Evolutionary conservation across 1,140 invertebrate genomes (phyloP).

Genomic region (Pseudomyrmex dendroicus): DNA sequence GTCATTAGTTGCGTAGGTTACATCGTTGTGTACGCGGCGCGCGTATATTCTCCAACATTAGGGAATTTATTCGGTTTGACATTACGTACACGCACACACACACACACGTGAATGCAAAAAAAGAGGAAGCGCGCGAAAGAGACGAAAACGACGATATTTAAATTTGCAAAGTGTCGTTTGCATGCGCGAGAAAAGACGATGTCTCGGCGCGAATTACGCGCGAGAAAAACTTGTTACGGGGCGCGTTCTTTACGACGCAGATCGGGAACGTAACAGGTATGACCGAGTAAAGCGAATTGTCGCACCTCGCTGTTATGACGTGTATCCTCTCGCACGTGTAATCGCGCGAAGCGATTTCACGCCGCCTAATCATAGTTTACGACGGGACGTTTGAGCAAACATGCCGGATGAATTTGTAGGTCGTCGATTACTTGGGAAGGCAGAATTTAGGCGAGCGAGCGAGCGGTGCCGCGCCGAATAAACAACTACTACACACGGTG

Average conservation of each 20-base stretch:
- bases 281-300: conserved; percentile 14
- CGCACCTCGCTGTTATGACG: background rate
- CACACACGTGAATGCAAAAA: too few species aligned
- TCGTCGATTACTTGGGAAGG: conserved; percentile 20
- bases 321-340: conserved; percentile 22
- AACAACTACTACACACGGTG: conserved; percentile 63
- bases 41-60: conserved; percentile 27
- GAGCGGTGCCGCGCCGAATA: conserved; percentile 64
- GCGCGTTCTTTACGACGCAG: background rate
- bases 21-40: conserved; percentile 3
- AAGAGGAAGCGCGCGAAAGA: too few species aligned
- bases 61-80: background rate
- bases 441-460: conserved; percentile 62
- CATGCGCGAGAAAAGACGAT: background rate
- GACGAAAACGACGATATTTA: background rate
- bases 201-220: background rate
- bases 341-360: conserved; percentile 41
- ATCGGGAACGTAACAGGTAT: background rate
- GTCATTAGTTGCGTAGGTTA: conserved; percentile 50
- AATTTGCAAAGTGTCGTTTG: background rate
- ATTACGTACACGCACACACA: background rate
- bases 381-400: conserved; percentile 47
- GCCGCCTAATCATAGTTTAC: conserved; percentile 42
- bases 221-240: background rate
- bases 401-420: conserved; percentile 66